Evolutionary conservation across 2,113 vertebrate genomes (phyloP).

Genomic region (Dasyornis broadbenti): DNA sequence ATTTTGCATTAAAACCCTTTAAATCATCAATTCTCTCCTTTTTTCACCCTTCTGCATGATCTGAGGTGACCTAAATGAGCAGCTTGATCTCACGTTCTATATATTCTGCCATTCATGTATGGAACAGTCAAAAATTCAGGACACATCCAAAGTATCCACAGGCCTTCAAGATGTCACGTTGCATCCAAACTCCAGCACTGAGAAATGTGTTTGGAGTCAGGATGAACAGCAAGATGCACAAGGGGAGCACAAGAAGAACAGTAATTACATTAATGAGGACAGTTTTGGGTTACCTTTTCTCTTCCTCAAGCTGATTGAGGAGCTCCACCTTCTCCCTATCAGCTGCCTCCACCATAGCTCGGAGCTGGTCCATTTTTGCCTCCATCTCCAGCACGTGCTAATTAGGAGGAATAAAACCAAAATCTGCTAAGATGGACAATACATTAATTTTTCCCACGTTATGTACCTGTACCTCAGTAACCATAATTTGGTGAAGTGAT

Average conservation of each 20-base stretch:
- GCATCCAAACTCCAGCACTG: not conserved
- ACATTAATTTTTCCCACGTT: not conserved
- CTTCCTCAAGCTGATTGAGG: slow-evolving; percentile 94
- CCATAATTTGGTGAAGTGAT: not conserved
- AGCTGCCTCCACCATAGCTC: slow-evolving; percentile 91
- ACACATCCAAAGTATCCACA: not conserved
- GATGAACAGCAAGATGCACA: not conserved
- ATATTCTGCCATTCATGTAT: not conserved
- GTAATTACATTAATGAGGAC: not conserved
- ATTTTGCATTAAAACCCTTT: not conserved
- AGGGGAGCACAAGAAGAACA: not conserved
- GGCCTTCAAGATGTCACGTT: not conserved
- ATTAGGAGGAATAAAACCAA: not conserved
- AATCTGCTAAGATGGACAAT: not conserved
- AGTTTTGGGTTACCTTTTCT: slow-evolving; percentile 81
- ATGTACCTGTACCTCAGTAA: not conserved
- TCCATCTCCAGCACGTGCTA: slow-evolving; percentile 88
- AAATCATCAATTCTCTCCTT: not conserved
- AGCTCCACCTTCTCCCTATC: slow-evolving; percentile 96
- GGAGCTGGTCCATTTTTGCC: slow-evolving; percentile 95
- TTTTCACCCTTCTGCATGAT: not conserved
- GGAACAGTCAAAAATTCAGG: not conserved
- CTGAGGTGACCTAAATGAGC: not conserved
- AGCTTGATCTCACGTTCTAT: not conserved
- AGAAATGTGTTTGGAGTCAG: not conserved